These are phyloP conservation scores for Cheilosia vulpina DNA, from an alignment of 2,888 invertebrate genomes.

Conservation along the genomic window DNA sequence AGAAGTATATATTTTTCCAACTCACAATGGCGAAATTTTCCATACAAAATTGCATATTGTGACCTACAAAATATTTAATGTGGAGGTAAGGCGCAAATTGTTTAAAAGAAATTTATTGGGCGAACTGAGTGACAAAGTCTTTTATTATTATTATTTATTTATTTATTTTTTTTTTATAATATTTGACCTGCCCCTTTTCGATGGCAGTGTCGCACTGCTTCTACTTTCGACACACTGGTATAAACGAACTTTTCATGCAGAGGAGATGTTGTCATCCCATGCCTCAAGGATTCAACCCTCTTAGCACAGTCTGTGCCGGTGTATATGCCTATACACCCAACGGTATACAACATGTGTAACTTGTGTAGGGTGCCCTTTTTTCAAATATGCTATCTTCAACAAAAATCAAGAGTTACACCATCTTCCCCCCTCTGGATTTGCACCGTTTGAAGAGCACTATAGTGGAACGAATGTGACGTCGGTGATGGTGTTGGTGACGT, in stretches of 20 bases:
- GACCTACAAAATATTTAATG: no score
- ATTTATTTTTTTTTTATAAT: no score
- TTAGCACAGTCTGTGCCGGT: slow-evolving; percentile 46
- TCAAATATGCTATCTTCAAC: slow-evolving; percentile 74
- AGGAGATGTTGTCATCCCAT: slow-evolving; percentile 67
- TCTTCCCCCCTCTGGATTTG: slow-evolving; percentile 18
- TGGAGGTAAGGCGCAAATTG: no score
- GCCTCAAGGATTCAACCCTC: slow-evolving; percentile 66
- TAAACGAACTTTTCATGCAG: slow-evolving; percentile 55
- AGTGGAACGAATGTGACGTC: slow-evolving; percentile 67
- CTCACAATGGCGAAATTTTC: no score
- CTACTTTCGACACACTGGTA: slow-evolving; percentile 35
- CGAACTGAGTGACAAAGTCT: no score
- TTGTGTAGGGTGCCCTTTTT: slow-evolving; percentile 65
- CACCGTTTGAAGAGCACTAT: slow-evolving; percentile 63
- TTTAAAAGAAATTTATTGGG: no score
- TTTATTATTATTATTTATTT: no score
- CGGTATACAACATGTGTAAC: slow-evolving; percentile 54
- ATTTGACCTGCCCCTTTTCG: not conserved
- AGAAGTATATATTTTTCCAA: no score
- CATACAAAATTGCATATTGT: no score
- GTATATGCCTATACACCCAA: not conserved
- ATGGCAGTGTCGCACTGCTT: slow-evolving; percentile 4
- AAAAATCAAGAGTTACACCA: slow-evolving; percentile 72
- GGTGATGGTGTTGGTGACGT: slow-evolving; percentile 72